Evolutionary conservation across 2,113 vertebrate species (phyloP).

Genomic region (Seriola quinqueradiata): DNA sequence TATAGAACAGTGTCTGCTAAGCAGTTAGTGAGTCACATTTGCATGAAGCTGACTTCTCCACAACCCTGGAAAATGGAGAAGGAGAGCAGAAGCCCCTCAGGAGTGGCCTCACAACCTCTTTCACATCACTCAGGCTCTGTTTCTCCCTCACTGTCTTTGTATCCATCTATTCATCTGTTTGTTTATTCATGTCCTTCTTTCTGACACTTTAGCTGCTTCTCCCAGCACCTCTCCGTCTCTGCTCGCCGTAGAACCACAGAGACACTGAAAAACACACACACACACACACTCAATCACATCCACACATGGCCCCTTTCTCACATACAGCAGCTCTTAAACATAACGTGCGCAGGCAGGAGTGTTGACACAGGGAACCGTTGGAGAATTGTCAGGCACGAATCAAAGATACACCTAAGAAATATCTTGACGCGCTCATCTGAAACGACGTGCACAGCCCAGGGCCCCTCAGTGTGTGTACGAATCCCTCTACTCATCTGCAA

Average conservation of each 20-base stretch:
- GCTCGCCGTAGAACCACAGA: conserved; percentile 22
- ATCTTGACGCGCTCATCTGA: conserved; percentile 46
- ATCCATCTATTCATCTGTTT: conserved; percentile 61
- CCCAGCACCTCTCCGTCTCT: conserved; percentile 22
- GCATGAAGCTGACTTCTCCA: conserved; percentile 57
- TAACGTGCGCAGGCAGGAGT: conserved; percentile 20
- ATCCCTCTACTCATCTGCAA: conserved; percentile 41
- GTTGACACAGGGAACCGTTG: conserved; percentile 51
- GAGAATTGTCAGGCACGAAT: conserved; percentile 56
- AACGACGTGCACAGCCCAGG: conserved; percentile 37
- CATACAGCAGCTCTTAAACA: conserved; percentile 22
- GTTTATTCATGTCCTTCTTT: conserved; percentile 66
- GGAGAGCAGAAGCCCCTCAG: conserved; percentile 40
- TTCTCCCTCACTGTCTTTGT: conserved; percentile 55
- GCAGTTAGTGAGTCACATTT: conserved; percentile 60
- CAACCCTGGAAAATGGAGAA: conserved; percentile 31
- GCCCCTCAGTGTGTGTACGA: conserved; percentile 14
- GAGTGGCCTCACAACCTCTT: conserved; percentile 56
- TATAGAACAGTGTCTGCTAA: conserved; percentile 46
- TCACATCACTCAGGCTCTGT: conserved; percentile 52
- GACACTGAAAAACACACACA: conserved; percentile 27
- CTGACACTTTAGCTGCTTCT: conserved; percentile 44
- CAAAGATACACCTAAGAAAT: conserved; percentile 62
- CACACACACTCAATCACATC: conserved; percentile 19
- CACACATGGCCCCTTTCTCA: conserved; percentile 19